Evolutionary conservation across 2,888 invertebrate species (phyloP).

Genomic region (Petrolisthes manimaculis): DNA sequence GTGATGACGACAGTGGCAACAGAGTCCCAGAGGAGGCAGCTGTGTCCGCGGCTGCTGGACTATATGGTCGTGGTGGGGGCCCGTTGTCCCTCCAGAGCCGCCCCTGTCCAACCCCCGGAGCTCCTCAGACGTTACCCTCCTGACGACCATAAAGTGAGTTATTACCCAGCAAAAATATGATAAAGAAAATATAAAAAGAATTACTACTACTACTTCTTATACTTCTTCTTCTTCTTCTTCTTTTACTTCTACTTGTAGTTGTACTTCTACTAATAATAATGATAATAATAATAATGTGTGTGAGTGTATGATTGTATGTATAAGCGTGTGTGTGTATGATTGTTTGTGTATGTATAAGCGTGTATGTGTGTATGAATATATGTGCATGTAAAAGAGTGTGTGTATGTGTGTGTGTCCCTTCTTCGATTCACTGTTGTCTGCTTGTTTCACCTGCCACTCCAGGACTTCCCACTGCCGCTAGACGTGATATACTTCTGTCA

Average conservation of each 20-base stretch:
- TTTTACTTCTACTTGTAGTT: background rate
- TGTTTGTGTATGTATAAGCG: too few relatives aligned
- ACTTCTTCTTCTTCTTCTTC: background rate
- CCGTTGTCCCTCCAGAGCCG: constrained; percentile 76
- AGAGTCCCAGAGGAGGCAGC: constrained; percentile 68
- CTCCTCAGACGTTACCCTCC: constrained; percentile 93
- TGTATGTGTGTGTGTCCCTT: background rate
- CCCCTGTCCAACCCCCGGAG: constrained; percentile 85
- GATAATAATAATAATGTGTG: too few relatives aligned
- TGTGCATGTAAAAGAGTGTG: too few relatives aligned
- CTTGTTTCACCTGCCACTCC: constrained; percentile 68
- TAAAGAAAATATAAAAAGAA: too few relatives aligned
- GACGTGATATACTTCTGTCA: constrained; percentile 99
- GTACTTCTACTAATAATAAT: constrained; percentile 9
- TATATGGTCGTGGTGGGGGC: constrained; percentile 97
- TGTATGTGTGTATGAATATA: too few relatives aligned
- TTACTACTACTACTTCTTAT: constrained; percentile 13
- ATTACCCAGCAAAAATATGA: too few relatives aligned
- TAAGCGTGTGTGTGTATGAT: background rate
- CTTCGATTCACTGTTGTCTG: background rate
- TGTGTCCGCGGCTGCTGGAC: constrained; percentile 80
- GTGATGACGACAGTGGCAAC: constrained; percentile 39
- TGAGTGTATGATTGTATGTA: background rate
- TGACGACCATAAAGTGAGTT: constrained; percentile 83
- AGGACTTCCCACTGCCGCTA: constrained; percentile 94